These are phyloP conservation scores for Malurus cyaneus DNA, from an alignment of 2,113 vertebrate genomes.

Conservation along the genomic window DNA sequence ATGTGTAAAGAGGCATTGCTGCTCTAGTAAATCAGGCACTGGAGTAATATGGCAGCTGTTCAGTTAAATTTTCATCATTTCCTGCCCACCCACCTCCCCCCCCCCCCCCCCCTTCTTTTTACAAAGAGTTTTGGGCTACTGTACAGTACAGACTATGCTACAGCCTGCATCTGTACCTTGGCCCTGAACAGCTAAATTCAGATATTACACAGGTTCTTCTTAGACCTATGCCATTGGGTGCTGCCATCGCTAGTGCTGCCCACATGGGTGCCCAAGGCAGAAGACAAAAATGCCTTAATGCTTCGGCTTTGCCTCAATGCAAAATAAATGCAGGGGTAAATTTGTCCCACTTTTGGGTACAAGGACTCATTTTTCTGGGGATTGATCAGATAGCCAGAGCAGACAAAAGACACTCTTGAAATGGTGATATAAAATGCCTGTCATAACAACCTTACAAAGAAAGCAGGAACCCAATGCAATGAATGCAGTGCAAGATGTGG, in stretches of 20 bases:
- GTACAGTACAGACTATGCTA: too few relatives aligned
- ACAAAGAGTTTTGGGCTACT: not conserved
- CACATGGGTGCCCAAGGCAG: not conserved
- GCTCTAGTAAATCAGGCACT: not conserved
- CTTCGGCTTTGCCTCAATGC: not conserved
- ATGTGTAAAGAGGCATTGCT: not conserved
- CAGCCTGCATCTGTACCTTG: not conserved
- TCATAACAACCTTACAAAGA: not conserved
- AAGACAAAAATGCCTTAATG: not conserved
- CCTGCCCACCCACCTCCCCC: too few relatives aligned
- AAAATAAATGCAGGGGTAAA: not conserved
- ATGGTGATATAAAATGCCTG: not conserved
- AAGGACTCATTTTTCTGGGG: not conserved
- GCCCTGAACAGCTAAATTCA: not conserved
- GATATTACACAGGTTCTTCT: not conserved
- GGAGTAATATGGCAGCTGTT: not conserved
- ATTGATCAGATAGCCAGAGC: not conserved
- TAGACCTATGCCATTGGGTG: not conserved
- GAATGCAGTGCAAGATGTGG: accelerated
- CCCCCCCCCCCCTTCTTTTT: not conserved
- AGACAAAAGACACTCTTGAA: not conserved
- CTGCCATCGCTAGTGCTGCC: not conserved
- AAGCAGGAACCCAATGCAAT: not conserved
- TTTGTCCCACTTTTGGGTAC: not conserved
- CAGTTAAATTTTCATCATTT: not conserved